Evolutionary conservation across 2,797 vertebrate species (phyloP).

Genomic region (Mus minutoides): DNA sequence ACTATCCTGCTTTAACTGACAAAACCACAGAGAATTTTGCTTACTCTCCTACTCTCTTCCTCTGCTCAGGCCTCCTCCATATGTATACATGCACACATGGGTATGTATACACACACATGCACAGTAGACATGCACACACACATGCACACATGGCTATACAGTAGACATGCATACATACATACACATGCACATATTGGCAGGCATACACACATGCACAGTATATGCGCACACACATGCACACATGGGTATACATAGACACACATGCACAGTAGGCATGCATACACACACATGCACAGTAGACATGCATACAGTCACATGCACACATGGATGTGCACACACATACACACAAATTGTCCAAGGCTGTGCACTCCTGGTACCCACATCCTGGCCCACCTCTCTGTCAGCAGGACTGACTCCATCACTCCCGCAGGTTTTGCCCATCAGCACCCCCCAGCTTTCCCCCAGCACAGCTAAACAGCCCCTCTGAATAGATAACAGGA

Average conservation of each 20-base stretch:
- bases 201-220: background rate
- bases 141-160: background rate
- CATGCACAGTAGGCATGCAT: background rate
- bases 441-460: constrained; percentile 49
- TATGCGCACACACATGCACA: background rate
- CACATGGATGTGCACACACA: background rate
- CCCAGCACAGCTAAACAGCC: constrained; percentile 36
- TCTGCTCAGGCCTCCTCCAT: background rate
- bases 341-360: accelerated
- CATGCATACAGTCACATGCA: background rate
- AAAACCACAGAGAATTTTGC: background rate
- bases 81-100: background rate
- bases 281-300: background rate
- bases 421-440: background rate
- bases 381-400: background rate
- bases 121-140: background rate
- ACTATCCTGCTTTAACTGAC: background rate
- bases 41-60: background rate
- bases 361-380: background rate
- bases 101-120: background rate
- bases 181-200: too few relatives aligned
- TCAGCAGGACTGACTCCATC: constrained; percentile 71
- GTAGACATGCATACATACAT: background rate
- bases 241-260: accelerated
- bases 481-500: constrained; percentile 64